phyloP scores from a whole-genome alignment of 1,140 invertebrate species.

The Tetramorium simillimum region DNA sequence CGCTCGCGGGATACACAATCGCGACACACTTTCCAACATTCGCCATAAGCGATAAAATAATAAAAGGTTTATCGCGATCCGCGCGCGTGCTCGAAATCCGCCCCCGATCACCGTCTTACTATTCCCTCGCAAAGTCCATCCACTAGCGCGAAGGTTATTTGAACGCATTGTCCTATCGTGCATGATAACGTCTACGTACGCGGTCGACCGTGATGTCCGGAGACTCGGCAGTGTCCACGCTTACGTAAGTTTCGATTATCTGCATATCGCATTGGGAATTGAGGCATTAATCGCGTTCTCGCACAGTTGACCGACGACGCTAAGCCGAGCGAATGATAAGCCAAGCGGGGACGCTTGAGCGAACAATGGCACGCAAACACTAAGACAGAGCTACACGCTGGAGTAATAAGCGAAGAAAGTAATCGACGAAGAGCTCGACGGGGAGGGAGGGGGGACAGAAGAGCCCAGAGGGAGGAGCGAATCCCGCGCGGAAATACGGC shows the following conservation, averaged over 20 bases:
- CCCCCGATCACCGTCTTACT: neutral
- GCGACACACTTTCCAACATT: constrained; percentile 20
- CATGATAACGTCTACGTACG: constrained; percentile 8
- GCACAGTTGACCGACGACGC: constrained; percentile 19
- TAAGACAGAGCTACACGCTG: neutral
- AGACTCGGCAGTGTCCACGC: neutral
- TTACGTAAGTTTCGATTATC: constrained; percentile 55
- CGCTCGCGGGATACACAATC: constrained; percentile 10
- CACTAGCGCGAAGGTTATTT: neutral
- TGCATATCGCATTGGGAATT: constrained; percentile 35
- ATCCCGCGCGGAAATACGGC: constrained; percentile 64
- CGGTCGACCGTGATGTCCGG: constrained; percentile 26
- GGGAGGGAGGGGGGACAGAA: neutral
- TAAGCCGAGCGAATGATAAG: constrained; percentile 43
- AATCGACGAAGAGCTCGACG: neutral
- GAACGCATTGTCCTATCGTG: neutral
- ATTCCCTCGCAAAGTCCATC: neutral
- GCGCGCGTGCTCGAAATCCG: neutral
- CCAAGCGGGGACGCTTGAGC: constrained; percentile 37
- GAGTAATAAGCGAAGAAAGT: neutral
- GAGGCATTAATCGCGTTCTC: constrained; percentile 43
- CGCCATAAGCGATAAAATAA: constrained; percentile 18
- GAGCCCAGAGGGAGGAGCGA: neutral
- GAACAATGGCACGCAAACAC: neutral
- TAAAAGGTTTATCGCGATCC: neutral